phyloP scores from a whole-genome alignment of 2,113 vertebrate genomes.

The Malurus alboscapulatus region DNA sequence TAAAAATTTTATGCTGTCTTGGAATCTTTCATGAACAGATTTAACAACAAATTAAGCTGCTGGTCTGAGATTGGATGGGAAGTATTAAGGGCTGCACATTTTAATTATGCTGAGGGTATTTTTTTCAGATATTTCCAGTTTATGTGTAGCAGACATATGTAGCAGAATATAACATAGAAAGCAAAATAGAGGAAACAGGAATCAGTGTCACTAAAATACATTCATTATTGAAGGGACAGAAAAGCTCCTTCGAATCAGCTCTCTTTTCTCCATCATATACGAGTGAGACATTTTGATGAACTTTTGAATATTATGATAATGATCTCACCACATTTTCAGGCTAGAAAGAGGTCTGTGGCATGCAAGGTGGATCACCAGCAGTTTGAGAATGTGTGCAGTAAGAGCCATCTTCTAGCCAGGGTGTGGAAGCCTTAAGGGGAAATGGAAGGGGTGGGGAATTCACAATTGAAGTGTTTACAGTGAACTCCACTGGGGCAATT shows the following conservation, averaged over 20 bases:
- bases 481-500: not conserved
- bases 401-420: not conserved
- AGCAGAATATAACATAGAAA: not conserved
- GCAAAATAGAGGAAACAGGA: not conserved
- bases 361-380: not conserved
- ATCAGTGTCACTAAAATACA: not conserved
- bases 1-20: not conserved
- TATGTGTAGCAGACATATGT: not conserved
- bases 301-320: not conserved
- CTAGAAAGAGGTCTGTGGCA: not conserved
- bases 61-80: not conserved
- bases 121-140: not conserved
- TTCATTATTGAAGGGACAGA: not conserved
- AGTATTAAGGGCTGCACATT: not conserved
- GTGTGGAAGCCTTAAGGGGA: not conserved
- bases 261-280: not conserved
- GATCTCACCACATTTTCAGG: not conserved
- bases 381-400: not conserved
- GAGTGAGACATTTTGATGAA: not conserved
- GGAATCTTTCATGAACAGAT: not conserved
- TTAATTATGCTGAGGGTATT: not conserved
- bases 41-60: not conserved
- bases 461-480: not conserved
- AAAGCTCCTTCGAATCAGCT: not conserved
- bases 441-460: not conserved